A percentile compares a stretch with the other conserved stretches of the same genome.
These are phyloP conservation scores for Sebastes steindachneri DNA, from an alignment of 2,797 vertebrate species.

Conservation along the genomic window DNA sequence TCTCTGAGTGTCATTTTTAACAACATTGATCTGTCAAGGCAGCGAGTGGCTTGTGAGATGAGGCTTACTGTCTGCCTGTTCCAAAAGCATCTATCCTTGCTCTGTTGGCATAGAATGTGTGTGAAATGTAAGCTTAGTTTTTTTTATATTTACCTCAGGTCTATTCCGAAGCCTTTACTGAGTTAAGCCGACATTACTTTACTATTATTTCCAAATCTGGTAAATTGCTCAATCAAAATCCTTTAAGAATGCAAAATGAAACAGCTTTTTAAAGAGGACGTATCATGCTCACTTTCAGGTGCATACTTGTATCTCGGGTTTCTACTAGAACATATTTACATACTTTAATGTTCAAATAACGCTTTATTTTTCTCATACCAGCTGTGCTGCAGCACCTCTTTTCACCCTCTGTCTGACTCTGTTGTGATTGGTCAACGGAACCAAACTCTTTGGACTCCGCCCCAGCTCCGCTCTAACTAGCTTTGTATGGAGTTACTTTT, in stretches of 20 bases:
- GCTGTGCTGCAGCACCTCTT: too few species aligned
- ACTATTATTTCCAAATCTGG: neutral
- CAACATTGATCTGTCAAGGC: slow-evolving; percentile 58
- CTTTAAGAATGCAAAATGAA: neutral
- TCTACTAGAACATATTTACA: too few species aligned
- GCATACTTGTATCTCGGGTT: too few species aligned
- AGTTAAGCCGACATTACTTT: slow-evolving; percentile 1
- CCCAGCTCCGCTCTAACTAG: too few species aligned
- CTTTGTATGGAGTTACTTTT: too few species aligned
- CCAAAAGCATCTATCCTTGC: slow-evolving; percentile 3
- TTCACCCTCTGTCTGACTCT: too few species aligned
- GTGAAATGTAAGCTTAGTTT: slow-evolving; percentile 15
- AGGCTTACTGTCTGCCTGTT: slow-evolving; percentile 33
- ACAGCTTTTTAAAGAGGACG: neutral
- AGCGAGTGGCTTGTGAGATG: slow-evolving; percentile 16
- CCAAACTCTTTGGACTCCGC: too few species aligned
- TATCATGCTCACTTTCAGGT: too few species aligned
- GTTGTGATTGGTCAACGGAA: too few species aligned
- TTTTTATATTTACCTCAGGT: slow-evolving; percentile 9
- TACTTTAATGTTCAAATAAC: too few species aligned
- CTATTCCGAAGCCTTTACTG: neutral
- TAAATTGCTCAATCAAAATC: neutral
- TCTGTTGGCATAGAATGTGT: slow-evolving; percentile 9
- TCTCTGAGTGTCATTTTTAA: slow-evolving; percentile 62
- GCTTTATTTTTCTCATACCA: too few species aligned